A percentile compares a stretch with the other conserved stretches of the same genome.
Evolutionary conservation across 2,888 invertebrate species (phyloP).

Genomic region (Agrypnus murinus): DNA sequence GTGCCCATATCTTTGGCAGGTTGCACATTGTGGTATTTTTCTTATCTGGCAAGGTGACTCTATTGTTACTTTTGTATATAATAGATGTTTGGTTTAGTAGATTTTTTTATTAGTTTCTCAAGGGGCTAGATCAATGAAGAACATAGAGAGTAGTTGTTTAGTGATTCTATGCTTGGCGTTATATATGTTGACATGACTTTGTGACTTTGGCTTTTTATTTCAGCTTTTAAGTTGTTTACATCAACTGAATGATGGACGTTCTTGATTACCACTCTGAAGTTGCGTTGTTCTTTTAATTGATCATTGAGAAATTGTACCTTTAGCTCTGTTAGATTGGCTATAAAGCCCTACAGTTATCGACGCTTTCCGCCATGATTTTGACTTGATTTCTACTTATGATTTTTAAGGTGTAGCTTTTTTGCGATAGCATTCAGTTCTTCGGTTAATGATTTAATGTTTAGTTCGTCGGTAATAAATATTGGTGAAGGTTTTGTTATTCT

Average conservation of each 20-base stretch:
- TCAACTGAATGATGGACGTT: conserved; percentile 22
- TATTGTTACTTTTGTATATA: conserved; percentile 16
- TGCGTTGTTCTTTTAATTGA: conserved; percentile 19
- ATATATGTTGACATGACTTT: conserved; percentile 24
- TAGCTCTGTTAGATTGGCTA: conserved; percentile 15
- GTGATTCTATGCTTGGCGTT: conserved; percentile 28
- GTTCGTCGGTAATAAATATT: too few relatives aligned
- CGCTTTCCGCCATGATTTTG: too few relatives aligned
- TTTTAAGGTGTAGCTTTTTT: conserved; percentile 10
- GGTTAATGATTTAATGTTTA: too few relatives aligned
- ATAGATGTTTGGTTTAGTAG: conserved; percentile 19
- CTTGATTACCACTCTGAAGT: too few relatives aligned
- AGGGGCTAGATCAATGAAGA: conserved; percentile 22
- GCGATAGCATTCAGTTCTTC: conserved; percentile 11
- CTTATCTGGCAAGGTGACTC: neutral
- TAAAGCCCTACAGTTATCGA: conserved; percentile 14
- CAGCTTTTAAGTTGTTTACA: too few relatives aligned
- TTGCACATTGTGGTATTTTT: conserved; percentile 12
- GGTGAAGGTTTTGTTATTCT: conserved; percentile 18
- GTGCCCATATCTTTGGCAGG: too few relatives aligned
- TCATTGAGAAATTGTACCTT: conserved; percentile 25
- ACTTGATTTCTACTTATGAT: too few relatives aligned
- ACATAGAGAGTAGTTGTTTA: conserved; percentile 22
- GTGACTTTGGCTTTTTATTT: too few relatives aligned
- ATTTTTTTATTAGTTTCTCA: conserved; percentile 22